phyloP scores from a whole-genome alignment of 2,888 invertebrate genomes.

The Acanthosepion esculentum region DNA sequence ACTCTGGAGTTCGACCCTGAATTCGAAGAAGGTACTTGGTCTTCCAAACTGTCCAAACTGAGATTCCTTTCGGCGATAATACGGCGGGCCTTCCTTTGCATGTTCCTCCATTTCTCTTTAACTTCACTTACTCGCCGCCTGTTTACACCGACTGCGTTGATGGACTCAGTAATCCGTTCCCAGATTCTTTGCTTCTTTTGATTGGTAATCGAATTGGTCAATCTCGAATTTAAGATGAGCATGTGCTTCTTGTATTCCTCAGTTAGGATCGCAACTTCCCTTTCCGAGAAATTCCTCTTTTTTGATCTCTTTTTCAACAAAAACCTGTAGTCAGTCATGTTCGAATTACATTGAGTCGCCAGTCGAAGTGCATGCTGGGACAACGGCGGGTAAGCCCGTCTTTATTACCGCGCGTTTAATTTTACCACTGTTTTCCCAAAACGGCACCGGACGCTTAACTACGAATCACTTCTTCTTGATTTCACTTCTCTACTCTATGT shows the following conservation, averaged over 20 bases:
- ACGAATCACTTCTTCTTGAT: background rate
- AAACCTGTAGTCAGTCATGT: conserved; percentile 38
- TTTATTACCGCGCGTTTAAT: conserved; percentile 21
- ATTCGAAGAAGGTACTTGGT: background rate
- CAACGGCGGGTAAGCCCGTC: conserved; percentile 35
- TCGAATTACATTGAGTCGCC: background rate
- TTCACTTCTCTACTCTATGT: background rate
- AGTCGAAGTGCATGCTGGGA: conserved; percentile 39
- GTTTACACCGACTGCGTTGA: conserved; percentile 36
- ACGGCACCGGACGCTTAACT: background rate
- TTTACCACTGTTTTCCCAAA: background rate
- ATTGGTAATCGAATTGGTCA: conserved; percentile 44
- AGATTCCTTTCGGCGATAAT: conserved; percentile 35
- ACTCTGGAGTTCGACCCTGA: background rate
- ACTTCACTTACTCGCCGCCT: conserved; percentile 39
- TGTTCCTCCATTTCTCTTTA: conserved; percentile 43
- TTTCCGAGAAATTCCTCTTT: conserved; percentile 39
- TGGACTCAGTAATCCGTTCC: conserved; percentile 35
- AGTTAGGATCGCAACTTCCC: conserved; percentile 15
- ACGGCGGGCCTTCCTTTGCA: conserved; percentile 42
- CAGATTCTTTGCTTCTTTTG: conserved; percentile 42
- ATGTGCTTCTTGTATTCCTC: conserved; percentile 35
- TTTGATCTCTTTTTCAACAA: conserved; percentile 42
- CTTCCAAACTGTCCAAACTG: background rate
- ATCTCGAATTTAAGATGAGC: background rate